Evolutionary conservation across 2,113 vertebrate genomes (phyloP), one percentile per base, ranked within the genome.

Genomic region (Anser brachyrhynchus): DNA sequence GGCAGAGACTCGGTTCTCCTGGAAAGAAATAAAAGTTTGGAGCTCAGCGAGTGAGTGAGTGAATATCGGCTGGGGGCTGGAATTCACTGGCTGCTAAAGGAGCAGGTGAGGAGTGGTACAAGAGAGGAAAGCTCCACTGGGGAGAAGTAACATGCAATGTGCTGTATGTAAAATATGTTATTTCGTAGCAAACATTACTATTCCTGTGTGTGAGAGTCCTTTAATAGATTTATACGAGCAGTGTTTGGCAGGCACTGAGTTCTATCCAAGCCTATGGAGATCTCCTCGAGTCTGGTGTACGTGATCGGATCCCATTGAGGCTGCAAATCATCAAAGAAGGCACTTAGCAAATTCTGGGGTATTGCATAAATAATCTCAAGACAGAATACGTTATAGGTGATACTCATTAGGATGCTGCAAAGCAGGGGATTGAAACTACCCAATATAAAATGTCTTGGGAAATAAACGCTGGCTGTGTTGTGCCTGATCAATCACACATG

Each of bases 221-320:
- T 46, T 49, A 37, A 13, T 13, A n/a, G 20, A 52, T 87, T 62
- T 62, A 2, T 29, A 10, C 4, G 12, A 52, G n/a, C 17, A 31
- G n/a, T 10, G n/a, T 37, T 28, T 92, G 62, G 10, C 31, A 33
- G 57, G 39, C 52, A 10, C 29, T 7, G 37, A 31, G 8, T 28
- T 78, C 52, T 79, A 33, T 37, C 39, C 69, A 16, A 71, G 61
- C 19, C 1, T 0, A 3, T 15, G 46, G 81, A 67, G 21, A 35
- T 71, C 16, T 41, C 4, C 6, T 55, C 0, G 0, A 65, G 33
- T 49, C 35, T 67, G 22, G 15, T 62, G 83, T 58, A 26, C 2
- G 0, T 20, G 13, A n/a, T 59, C 29, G 16, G 54, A 54, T 62
- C 20, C 23, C 26, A 2, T 0, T 39, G 31, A 44, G n/a, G 20